phyloP scores from a whole-genome alignment of 1,140 invertebrate genomes.

The Planococcus citri region DNA sequence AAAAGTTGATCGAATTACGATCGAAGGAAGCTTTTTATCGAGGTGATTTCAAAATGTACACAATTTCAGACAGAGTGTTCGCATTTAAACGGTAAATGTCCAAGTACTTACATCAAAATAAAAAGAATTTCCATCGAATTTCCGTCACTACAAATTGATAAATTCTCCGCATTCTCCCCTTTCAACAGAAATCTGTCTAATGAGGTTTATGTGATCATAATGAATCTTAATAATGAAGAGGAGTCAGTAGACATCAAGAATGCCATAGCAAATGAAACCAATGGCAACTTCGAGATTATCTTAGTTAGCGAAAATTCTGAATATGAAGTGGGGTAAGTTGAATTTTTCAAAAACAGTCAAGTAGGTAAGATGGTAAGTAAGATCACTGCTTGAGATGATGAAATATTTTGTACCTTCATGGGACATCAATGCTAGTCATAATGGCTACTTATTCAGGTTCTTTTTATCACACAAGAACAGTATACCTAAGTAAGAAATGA shows the following conservation, averaged over 20 bases:
- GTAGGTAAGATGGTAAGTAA: no score
- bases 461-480: no score
- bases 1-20: conserved; percentile 35
- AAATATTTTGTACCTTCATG: not conserved
- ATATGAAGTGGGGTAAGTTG: not conserved
- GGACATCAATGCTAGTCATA: no score
- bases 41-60: conserved; percentile 33
- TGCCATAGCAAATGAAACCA: not conserved
- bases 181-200: not conserved
- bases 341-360: not conserved
- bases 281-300: not conserved
- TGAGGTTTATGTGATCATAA: not conserved
- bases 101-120: no score
- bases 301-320: not conserved
- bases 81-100: conserved; percentile 13
- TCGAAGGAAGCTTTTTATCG: conserved; percentile 31
- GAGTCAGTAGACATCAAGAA: not conserved
- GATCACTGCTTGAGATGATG: no score
- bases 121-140: no score
- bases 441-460: no score
- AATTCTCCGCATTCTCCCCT: not conserved
- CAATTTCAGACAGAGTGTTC: conserved; percentile 9
- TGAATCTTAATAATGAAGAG: not conserved
- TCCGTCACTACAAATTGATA: no score
- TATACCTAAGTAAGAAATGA: no score